Evolutionary conservation across 1,140 invertebrate genomes (phyloP).

Genomic region (Eueides isabella): DNA sequence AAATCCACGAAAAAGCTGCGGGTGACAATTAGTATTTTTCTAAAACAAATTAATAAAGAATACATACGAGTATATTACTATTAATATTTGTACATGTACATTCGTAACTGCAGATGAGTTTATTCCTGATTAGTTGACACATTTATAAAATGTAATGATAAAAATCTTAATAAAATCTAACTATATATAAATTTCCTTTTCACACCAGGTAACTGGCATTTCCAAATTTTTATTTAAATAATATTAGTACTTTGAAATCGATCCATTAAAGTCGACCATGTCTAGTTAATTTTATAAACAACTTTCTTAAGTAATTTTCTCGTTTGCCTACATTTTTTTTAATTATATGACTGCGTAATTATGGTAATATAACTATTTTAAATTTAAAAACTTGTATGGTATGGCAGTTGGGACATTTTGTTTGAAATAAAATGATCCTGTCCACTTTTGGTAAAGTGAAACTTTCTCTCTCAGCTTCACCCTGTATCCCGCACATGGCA

Average conservation of each 20-base stretch:
- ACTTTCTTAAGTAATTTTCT: conserved; percentile 10
- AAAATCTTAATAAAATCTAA: not conserved
- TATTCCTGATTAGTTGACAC: too few species aligned
- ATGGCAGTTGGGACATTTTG: not conserved
- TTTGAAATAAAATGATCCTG: not conserved
- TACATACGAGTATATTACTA: too few species aligned
- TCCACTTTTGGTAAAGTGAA: too few species aligned
- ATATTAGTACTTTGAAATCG: not conserved
- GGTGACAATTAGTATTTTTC: too few species aligned
- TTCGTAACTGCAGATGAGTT: too few species aligned
- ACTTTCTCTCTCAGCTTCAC: too few species aligned
- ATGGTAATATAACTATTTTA: not conserved
- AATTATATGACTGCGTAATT: not conserved
- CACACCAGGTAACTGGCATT: not conserved
- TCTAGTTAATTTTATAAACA: conserved; percentile 1
- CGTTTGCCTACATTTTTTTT: conserved; percentile 1
- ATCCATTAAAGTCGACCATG: not conserved
- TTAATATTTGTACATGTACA: too few species aligned
- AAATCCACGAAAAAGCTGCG: too few species aligned
- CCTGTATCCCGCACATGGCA: too few species aligned
- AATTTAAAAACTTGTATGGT: not conserved
- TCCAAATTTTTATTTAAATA: not conserved
- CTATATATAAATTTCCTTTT: not conserved
- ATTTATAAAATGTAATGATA: too few species aligned
- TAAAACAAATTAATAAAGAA: too few species aligned